Base-by-base conservation (phyloP, 2,888 invertebrate species). In the Cephus sareptanus region DNA sequence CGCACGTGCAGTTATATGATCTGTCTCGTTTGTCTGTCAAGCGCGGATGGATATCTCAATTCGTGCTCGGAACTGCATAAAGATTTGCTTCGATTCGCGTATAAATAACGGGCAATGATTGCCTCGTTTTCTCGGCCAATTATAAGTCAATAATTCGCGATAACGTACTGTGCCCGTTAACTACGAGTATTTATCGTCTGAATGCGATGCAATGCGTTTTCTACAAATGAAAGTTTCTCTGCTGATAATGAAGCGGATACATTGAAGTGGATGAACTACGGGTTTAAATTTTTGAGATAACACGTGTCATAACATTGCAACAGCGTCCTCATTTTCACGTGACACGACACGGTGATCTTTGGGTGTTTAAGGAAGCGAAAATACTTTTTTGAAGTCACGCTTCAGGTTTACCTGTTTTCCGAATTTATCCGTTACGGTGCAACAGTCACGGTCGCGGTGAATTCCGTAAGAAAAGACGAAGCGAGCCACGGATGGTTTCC, bases 401-500 rank as follows among this genome's bases (percentile, higher is more conserved):
- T 23, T 56, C 56, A 23, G 56, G 56, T 23, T 56, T 56, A 56
- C 56, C 56, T 56, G 56, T 56, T 56, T 56, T 56, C 9, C 56
- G 6, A 56, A 56, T 56, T 56, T 56, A 56, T 56, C 56, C 23
- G 56, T 56, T 23, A 56, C 56, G 56, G 56, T 56, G 56, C 6
- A 2, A 23, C 56, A 56, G 56, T 56, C 56, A 56, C 56, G 56
- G 56, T 56, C 56, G 23, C 56, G 23, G 74, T 34, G 74, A 74
- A n/a, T 74, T 74, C 23, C 74, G 35, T 13, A 30, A 34, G 74
- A 34, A 56, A 34, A 34, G 35, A 74, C 35, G 35, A 30, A 74
- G 34, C 74, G 35, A 23, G 56, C 56, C 56, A 56, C 23, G 56
- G 56, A 56, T 6, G 23, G 56, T n/a, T 30, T 31, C n/a, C 86